Percentiles rank a stretch among this genome's conserved stretches.
phyloP scores from a whole-genome alignment of 2,797 vertebrate genomes.

The Ispidina lecontei region DNA sequence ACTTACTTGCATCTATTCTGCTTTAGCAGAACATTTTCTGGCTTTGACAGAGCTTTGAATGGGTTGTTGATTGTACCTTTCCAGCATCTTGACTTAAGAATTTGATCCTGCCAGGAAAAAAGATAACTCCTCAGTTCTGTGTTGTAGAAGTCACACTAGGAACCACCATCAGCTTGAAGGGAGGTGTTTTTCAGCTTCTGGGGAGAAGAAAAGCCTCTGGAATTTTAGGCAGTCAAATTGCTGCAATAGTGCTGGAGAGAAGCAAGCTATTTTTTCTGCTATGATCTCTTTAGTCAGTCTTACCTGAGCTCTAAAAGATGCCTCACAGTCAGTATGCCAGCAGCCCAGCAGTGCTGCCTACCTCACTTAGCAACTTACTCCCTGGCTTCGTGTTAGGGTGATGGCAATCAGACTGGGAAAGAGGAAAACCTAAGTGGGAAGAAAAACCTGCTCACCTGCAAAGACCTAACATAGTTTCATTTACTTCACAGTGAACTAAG shows the following conservation, averaged over 20 bases:
- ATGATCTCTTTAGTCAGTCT: background rate
- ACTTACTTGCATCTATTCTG: background rate
- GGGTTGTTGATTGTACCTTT: background rate
- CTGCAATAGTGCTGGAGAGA: background rate
- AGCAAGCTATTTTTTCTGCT: background rate
- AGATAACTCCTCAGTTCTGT: background rate
- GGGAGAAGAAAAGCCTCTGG: background rate
- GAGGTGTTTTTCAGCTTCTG: background rate
- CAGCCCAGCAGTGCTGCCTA: background rate
- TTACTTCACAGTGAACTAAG: conserved; percentile 88
- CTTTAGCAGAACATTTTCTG: background rate
- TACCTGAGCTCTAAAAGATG: background rate
- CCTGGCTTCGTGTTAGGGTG: background rate
- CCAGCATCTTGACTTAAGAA: background rate
- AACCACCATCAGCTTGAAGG: background rate
- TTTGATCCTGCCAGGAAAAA: background rate
- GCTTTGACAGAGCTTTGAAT: background rate
- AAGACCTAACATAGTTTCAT: background rate
- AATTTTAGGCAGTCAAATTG: background rate
- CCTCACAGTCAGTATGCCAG: accelerated
- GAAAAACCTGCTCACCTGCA: background rate
- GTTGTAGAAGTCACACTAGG: background rate
- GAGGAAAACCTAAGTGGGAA: background rate
- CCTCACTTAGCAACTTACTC: background rate
- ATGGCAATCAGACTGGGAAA: background rate